Evolutionary conservation across 2,888 invertebrate genomes (phyloP).

Genomic region (Neoascia interrupta): DNA sequence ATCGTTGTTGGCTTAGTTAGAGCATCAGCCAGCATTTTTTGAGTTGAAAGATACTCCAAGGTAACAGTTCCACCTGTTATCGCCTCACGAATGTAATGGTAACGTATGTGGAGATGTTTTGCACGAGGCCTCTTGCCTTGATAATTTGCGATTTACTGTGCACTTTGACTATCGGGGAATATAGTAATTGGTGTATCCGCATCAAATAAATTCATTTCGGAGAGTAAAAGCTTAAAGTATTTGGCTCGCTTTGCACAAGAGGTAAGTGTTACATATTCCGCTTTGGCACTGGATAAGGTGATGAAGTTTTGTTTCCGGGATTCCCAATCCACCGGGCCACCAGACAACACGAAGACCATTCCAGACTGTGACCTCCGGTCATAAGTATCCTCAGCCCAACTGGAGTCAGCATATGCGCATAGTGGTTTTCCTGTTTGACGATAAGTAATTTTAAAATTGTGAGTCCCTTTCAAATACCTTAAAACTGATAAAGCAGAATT

Average conservation of each 20-base stretch:
- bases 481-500: conserved; percentile 10
- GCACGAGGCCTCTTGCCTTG: conserved; percentile 6
- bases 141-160: conserved; percentile 7
- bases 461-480: conserved; percentile 22
- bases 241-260: not conserved
- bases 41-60: not conserved
- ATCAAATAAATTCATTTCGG: not conserved
- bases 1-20: conserved; percentile 1
- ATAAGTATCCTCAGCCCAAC: conserved; percentile 9
- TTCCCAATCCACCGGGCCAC: conserved; percentile 3
- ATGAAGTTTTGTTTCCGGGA: conserved; percentile 4
- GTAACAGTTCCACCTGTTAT: not conserved
- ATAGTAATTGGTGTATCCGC: not conserved
- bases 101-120: conserved; percentile 13
- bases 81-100: conserved; percentile 11
- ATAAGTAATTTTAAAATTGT: not conserved
- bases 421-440: not conserved
- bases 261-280: conserved; percentile 11
- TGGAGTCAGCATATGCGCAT: not conserved
- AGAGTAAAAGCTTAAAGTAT: conserved; percentile 8
- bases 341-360: conserved; percentile 6
- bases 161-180: conserved; percentile 8
- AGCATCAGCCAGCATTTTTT: conserved; percentile 2
- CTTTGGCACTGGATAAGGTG: conserved; percentile 7
- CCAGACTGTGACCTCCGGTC: conserved; percentile 11